phyloP scores from a whole-genome alignment of 1,140 invertebrate species.

The Nylanderia fulva region DNA sequence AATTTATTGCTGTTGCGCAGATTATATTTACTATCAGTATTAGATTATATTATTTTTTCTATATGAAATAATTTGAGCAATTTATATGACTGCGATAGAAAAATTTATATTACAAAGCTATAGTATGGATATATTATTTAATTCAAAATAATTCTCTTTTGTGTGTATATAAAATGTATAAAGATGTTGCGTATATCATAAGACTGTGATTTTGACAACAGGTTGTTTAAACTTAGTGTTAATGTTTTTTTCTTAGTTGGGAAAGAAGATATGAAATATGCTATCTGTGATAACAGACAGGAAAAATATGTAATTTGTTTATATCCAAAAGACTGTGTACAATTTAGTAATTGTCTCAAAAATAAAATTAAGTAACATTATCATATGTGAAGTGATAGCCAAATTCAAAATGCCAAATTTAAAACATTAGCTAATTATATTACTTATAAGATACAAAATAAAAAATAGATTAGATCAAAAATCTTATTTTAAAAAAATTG shows the following conservation, averaged over 20 bases:
- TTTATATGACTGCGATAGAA: neutral
- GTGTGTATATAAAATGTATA: too few relatives aligned
- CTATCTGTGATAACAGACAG: neutral
- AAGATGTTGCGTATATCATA: neutral
- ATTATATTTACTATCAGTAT: constrained; percentile 10
- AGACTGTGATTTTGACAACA: neutral
- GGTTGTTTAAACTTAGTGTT: constrained; percentile 16
- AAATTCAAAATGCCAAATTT: neutral
- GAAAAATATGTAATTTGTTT: constrained; percentile 6
- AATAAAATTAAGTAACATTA: neutral
- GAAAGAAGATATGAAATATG: neutral
- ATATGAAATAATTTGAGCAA: neutral
- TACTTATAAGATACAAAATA: neutral
- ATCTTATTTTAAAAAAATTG: too few relatives aligned
- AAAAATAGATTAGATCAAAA: too few relatives aligned
- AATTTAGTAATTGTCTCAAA: neutral
- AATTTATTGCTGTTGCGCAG: neutral
- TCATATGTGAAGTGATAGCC: neutral
- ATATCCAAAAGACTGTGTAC: neutral
- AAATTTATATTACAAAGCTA: neutral
- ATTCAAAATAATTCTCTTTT: neutral
- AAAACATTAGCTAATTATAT: neutral
- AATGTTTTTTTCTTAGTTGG: neutral
- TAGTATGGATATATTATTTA: neutral
- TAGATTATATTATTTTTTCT: neutral